A percentile compares a stretch with the other conserved stretches of the same genome.
These are phyloP conservation scores for Spodoptera frugiperda DNA, from an alignment of 1,140 invertebrate species.

Conservation along the genomic window DNA sequence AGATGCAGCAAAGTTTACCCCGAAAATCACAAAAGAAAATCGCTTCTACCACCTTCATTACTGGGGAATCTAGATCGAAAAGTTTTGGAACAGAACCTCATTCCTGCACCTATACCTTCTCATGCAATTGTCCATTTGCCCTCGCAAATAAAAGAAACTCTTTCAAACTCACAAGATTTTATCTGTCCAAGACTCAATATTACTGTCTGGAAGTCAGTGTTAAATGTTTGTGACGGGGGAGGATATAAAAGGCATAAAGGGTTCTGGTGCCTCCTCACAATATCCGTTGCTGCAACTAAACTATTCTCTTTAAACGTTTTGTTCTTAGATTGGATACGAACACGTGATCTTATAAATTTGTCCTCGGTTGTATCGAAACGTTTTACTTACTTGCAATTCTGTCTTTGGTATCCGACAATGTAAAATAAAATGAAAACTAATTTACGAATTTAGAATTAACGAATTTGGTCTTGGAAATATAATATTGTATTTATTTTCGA, in stretches of 20 bases:
- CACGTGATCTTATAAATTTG: constrained; percentile 50
- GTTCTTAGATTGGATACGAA: constrained; percentile 48
- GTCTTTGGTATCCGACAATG: too few species aligned
- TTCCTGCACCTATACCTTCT: constrained; percentile 43
- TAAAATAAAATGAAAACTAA: too few species aligned
- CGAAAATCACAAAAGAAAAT: constrained; percentile 23
- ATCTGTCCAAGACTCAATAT: constrained; percentile 58
- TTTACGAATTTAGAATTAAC: too few species aligned
- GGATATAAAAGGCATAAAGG: constrained; percentile 54
- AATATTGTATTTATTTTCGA: neutral
- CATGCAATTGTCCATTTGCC: constrained; percentile 57
- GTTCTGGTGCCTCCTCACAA: constrained; percentile 44
- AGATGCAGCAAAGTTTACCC: neutral
- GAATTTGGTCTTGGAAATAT: neutral
- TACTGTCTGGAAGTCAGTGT: constrained; percentile 61
- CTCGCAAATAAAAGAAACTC: constrained; percentile 56
- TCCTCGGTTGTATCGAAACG: constrained; percentile 7
- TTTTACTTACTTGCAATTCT: constrained; percentile 3
- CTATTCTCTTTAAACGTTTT: constrained; percentile 52
- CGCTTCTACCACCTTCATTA: constrained; percentile 26
- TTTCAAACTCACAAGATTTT: constrained; percentile 58
- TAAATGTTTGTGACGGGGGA: constrained; percentile 63
- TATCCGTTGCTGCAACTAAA: constrained; percentile 56
- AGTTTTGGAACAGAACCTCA: constrained; percentile 37
- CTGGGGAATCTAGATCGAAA: constrained; percentile 35